These are phyloP conservation scores for Mylabris phalerata DNA, from an alignment of 1,140 invertebrate species.

Conservation along the genomic window DNA sequence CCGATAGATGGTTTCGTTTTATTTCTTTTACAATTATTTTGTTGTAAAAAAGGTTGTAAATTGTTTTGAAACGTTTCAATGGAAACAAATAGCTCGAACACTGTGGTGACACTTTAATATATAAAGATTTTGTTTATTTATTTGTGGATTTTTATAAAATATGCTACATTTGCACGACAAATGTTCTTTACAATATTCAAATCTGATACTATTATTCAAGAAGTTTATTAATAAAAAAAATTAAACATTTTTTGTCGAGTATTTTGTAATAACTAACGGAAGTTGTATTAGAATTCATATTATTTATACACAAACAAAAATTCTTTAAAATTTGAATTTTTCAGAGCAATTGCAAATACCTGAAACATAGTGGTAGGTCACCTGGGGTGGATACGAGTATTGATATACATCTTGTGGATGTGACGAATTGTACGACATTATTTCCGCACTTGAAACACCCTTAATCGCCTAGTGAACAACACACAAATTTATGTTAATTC, in stretches of 20 bases:
- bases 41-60: too few relatives aligned
- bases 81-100: constrained; percentile 14
- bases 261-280: neutral
- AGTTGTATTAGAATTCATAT: neutral
- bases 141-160: constrained; percentile 16
- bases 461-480: neutral
- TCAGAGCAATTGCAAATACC: neutral
- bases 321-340: neutral
- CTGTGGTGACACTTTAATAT: constrained; percentile 10
- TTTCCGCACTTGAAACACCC: neutral
- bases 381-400: neutral
- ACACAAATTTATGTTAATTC: constrained; percentile 1
- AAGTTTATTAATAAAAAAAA: neutral
- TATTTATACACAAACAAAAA: too few relatives aligned
- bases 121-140: constrained; percentile 19
- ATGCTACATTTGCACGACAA: constrained; percentile 19
- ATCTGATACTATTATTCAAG: neutral
- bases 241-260: neutral
- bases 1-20: too few relatives aligned
- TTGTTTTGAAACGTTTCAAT: too few relatives aligned
- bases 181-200: constrained; percentile 16
- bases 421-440: constrained; percentile 28
- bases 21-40: too few relatives aligned
- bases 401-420: constrained; percentile 27
- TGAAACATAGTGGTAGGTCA: neutral